Evolutionary conservation across 1,140 invertebrate species (phyloP).

Genomic region (Meloidogyne hapla): DNA sequence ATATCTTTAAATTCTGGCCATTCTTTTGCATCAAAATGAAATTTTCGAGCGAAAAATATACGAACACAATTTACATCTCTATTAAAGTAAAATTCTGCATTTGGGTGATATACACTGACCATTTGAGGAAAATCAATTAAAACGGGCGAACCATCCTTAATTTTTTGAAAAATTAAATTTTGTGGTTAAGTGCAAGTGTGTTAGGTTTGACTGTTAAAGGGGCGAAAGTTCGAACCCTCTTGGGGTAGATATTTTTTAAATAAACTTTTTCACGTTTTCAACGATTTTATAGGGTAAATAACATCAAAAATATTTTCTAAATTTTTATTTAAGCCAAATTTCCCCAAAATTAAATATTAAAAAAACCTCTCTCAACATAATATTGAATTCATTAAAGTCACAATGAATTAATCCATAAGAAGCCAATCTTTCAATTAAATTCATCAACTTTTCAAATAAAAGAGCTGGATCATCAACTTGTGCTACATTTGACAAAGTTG

Average conservation of each 20-base stretch:
- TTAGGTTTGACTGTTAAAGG: too few species aligned
- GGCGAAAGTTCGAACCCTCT: too few species aligned
- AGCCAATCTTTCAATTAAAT: constrained; percentile 83
- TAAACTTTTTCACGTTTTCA: too few species aligned
- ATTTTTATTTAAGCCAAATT: too few species aligned
- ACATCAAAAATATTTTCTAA: too few species aligned
- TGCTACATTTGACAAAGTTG: constrained; percentile 74
- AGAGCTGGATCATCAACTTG: constrained; percentile 72
- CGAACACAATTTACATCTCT: constrained; percentile 89
- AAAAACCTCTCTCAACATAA: constrained; percentile 73
- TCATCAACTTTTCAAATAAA: constrained; percentile 89
- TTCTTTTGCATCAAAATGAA: constrained; percentile 79
- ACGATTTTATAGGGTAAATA: too few species aligned
- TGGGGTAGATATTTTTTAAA: too few species aligned
- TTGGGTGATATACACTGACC: constrained; percentile 86
- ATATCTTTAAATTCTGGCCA: constrained; percentile 83
- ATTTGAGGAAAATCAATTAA: constrained; percentile 99
- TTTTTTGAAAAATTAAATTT: not conserved
- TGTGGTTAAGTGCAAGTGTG: not conserved
- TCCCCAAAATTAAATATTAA: not conserved
- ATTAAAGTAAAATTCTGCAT: constrained; percentile 91
- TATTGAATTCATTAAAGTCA: constrained; percentile 99
- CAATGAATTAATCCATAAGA: constrained; percentile 92
- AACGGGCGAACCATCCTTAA: constrained; percentile 76
- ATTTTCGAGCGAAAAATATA: constrained; percentile 86